phyloP scores from a whole-genome alignment of 2,113 vertebrate species.

The Perccottus glenii region DNA sequence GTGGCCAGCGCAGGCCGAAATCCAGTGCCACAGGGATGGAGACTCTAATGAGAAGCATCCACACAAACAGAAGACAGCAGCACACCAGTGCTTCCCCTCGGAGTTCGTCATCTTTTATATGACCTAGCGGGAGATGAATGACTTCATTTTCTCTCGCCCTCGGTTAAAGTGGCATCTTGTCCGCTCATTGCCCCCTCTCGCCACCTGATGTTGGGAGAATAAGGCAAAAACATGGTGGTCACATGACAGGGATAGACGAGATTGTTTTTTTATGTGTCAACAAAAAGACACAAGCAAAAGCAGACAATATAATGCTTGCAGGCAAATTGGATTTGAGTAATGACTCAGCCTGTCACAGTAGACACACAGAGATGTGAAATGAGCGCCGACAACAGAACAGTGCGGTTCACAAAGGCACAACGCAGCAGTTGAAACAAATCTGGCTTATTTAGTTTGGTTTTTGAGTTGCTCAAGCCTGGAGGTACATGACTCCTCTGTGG shows the following conservation, averaged over 20 bases:
- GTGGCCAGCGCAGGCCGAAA: slow-evolving; percentile 20
- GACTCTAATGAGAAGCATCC: slow-evolving; percentile 30
- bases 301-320: slow-evolving; percentile 55
- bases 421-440: slow-evolving; percentile 50
- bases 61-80: slow-evolving; percentile 28
- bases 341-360: slow-evolving; percentile 61
- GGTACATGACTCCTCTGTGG: slow-evolving; percentile 18
- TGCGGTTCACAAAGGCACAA: slow-evolving; percentile 33
- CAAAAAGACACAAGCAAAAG: slow-evolving; percentile 62
- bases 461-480: slow-evolving; percentile 26
- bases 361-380: slow-evolving; percentile 44
- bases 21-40: slow-evolving; percentile 35
- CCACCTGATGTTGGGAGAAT: slow-evolving; percentile 54
- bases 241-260: slow-evolving; percentile 47
- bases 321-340: slow-evolving; percentile 74
- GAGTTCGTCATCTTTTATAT: slow-evolving; percentile 57
- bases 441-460: slow-evolving; percentile 54
- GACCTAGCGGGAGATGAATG: slow-evolving; percentile 64
- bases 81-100: slow-evolving; percentile 36
- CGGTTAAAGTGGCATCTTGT: slow-evolving; percentile 64
- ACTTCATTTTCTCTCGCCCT: slow-evolving; percentile 74
- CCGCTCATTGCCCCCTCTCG: slow-evolving; percentile 45
- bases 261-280: slow-evolving; percentile 58
- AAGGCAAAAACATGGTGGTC: slow-evolving; percentile 37
- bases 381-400: slow-evolving; percentile 39